Conservation (phyloP, 2,888 invertebrate species). For the Frankliniella fusca region DNA sequence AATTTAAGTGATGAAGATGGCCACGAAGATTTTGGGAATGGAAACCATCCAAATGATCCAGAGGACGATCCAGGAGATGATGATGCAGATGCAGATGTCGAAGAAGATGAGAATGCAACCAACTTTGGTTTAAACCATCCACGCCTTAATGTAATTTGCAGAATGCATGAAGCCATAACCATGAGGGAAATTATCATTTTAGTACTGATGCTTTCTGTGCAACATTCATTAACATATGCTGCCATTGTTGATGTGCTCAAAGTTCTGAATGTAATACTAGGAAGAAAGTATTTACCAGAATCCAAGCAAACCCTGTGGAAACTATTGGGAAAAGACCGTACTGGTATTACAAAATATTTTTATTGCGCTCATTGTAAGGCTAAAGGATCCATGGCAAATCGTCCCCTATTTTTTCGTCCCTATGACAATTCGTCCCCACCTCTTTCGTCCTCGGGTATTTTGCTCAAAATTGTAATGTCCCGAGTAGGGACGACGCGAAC, state of each 20-base stretch:
- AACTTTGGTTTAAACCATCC: too few relatives aligned
- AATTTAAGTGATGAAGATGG: neutral
- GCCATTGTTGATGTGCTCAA: neutral
- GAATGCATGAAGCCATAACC: neutral
- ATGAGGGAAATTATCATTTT: neutral
- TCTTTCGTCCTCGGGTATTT: too few relatives aligned
- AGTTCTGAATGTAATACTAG: neutral
- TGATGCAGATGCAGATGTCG: neutral
- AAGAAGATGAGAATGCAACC: neutral
- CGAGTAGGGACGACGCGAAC: too few relatives aligned
- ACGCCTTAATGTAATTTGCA: too few relatives aligned
- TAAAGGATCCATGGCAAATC: too few relatives aligned
- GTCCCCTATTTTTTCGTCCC: too few relatives aligned
- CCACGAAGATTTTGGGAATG: neutral
- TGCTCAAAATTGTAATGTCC: too few relatives aligned
- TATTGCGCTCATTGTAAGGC: neutral
- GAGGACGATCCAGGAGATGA: neutral
- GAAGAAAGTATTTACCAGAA: neutral
- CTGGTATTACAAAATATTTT: neutral
- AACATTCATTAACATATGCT: neutral
- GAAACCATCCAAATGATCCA: neutral
- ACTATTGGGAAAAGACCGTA: neutral
- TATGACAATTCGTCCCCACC: too few relatives aligned
- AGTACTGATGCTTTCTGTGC: neutral
- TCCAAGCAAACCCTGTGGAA: neutral